Evolutionary conservation across 2,888 invertebrate genomes (phyloP).

Genomic region (Drosophila stalkeri): DNA sequence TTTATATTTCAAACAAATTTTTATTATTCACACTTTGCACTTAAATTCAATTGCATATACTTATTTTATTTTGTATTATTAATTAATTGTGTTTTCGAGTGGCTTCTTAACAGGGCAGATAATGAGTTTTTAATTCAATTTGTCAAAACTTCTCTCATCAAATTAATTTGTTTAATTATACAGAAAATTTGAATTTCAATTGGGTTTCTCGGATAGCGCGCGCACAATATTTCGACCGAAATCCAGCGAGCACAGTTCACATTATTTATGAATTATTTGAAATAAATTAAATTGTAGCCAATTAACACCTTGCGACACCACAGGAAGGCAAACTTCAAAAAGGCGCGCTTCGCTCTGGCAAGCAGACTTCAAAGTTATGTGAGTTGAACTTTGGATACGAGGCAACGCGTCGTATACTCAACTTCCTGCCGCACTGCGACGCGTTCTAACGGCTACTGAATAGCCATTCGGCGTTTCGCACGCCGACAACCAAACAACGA

Average conservation of each 20-base stretch:
- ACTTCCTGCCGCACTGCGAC: conserved; percentile 78
- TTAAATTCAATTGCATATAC: neutral
- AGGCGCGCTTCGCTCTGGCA: conserved; percentile 35
- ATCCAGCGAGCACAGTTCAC: conserved; percentile 30
- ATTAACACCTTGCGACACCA: conserved; percentile 65
- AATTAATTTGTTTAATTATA: conserved; percentile 13
- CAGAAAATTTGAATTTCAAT: conserved; percentile 42
- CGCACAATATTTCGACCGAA: conserved; percentile 3
- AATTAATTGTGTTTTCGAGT: neutral
- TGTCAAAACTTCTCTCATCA: conserved; percentile 12
- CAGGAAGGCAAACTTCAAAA: conserved; percentile 37
- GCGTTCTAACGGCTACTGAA: conserved; percentile 80
- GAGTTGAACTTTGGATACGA: conserved; percentile 3
- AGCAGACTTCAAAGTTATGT: conserved; percentile 26
- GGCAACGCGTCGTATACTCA: conserved; percentile 75
- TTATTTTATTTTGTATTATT: neutral
- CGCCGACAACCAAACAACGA: conserved; percentile 47
- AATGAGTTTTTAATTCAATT: conserved; percentile 30
- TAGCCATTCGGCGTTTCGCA: conserved; percentile 59
- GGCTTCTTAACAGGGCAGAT: neutral
- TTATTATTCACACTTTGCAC: neutral
- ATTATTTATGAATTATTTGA: conserved; percentile 43
- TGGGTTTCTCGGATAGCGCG: neutral
- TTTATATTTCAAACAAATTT: neutral
- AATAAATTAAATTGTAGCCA: conserved; percentile 61